phyloP scores from a whole-genome alignment of 2,797 vertebrate species.

The Peromyscus eremicus region DNA sequence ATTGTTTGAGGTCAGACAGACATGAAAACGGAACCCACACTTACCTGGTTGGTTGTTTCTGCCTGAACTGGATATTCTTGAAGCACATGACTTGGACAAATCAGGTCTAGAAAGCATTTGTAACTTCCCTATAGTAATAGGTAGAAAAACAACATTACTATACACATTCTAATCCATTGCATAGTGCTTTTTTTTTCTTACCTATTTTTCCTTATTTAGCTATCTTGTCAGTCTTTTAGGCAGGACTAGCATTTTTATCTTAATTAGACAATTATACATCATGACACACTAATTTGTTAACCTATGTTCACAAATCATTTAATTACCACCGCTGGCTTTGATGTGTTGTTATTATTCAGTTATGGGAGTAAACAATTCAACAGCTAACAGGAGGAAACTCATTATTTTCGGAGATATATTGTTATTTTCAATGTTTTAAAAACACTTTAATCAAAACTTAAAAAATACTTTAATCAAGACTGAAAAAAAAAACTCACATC shows the following conservation, averaged over 20 bases:
- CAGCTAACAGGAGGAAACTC: conserved; percentile 86
- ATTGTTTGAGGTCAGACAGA: conserved; percentile 17
- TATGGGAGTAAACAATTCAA: conserved; percentile 87
- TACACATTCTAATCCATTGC: background rate
- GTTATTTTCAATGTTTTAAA: conserved; percentile 79
- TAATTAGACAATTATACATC: conserved; percentile 90
- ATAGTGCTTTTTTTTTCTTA: conserved; percentile 54
- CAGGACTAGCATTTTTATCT: conserved; percentile 86
- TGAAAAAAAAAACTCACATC: conserved; percentile 34
- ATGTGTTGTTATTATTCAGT: conserved; percentile 88
- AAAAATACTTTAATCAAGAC: conserved; percentile 68
- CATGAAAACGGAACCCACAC: background rate
- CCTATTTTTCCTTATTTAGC: conserved; percentile 78
- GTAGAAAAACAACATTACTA: conserved; percentile 39
- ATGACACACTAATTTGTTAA: conserved; percentile 89
- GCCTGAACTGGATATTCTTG: background rate
- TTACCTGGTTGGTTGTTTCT: background rate
- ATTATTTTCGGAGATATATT: conserved; percentile 87
- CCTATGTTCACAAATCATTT: conserved; percentile 90
- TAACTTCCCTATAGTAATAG: background rate
- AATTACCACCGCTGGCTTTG: conserved; percentile 88
- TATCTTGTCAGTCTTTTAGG: conserved; percentile 83
- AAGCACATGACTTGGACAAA: background rate
- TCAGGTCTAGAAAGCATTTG: background rate
- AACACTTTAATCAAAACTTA: conserved; percentile 76